Base-by-base conservation (phyloP, 2,888 invertebrate genomes). In the Aphodius sticticus region DNA sequence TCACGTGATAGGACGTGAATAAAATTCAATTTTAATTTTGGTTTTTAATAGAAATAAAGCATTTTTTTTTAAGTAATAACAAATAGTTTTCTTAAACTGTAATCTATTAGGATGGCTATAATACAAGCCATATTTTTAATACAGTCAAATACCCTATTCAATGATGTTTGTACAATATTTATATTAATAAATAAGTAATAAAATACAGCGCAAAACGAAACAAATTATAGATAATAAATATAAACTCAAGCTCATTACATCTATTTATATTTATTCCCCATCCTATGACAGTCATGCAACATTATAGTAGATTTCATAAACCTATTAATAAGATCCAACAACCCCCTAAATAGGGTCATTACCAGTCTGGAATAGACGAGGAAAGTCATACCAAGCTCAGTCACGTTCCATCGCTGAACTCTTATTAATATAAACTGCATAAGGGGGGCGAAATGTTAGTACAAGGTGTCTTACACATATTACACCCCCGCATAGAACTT, bases 401-500 rank as follows among this genome's bases (percentile, higher is more conserved):
- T 74, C 37, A 74, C n/a, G 74, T 35, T 36, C 35, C 26, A 71
- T 26, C 9, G 14, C 36, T 7, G 36, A n/a, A 37, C 26, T 74
- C 83, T 83, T 84, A 84, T 84, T 84, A 84, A 83, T 83, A 82
- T 80, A 83, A 82, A 83, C 82, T 81, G 83, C 83, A 81, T 82
- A 76, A 76, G 78, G 81, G 82, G 82, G 77, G 82, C 79, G 78
- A 69, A 77, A 79, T 79, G 77, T 81, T 81, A 72, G 79, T 74
- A 83, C 84, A 82, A 82, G 83, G 83, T 84, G 83, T 84, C 84
- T 82, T 84, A 84, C 84, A 84, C 83, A 85, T 84, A 82, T 83
- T 81, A 81, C 81, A 83, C 74, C 74, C 36, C 37, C 71, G 71
- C n/a, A 26, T 16, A 35, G 37, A 83, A 79, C 82, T 83, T 80